Evolutionary conservation across 2,113 vertebrate species (phyloP), one percentile per base, ranked within the genome.

Genomic region (crab-eating macaque (Macaca fascicularis)): DNA sequence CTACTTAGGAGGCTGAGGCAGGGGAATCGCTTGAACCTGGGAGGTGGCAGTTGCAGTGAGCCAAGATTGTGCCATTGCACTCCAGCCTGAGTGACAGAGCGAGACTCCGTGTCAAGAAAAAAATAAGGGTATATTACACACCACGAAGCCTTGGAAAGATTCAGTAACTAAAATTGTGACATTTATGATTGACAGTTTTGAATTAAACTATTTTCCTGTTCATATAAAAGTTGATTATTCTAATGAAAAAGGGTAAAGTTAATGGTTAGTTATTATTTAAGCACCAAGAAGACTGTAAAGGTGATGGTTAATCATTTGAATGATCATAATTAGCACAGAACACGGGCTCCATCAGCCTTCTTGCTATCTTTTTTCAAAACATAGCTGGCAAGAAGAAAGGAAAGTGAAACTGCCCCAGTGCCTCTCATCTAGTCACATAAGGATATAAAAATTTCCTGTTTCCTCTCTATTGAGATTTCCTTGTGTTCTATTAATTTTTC

Each of bases 121-220:
- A 61, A 61, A 12, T 13, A 61, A 57, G n/a, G 84, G 32, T 52
- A 10, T 92, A 52, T 90, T 92, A 23, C 16, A 70, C 1, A 59
- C 35, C 70, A 70, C 4, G 13, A 92, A 87, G 19, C 32, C 75
- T 76, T 95, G 52, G 78, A 75, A 97, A 82, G 17, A 82, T 5
- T 91, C n/a, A 81, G 3, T 97, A 43, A 35, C 83, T 90, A 86
- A 93, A 91, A 90, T 35, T 88, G 23, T 89, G 67, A 80, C 11
- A 50, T 94, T 79, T 94, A 57, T 94, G 45, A 80, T 40, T 89
- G 55, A 79, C 14, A 52, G 7, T 55, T 92, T 22, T 87, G 78
- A 92, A 97, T 96, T 79, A 74, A 88, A 70, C 45, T 86, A 27
- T 43, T 93, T 85, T 50, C 25, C 78, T 95, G 23, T 30, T 95